phyloP scores from a whole-genome alignment of 1,140 invertebrate genomes.

The Conopomorpha cramerella region DNA sequence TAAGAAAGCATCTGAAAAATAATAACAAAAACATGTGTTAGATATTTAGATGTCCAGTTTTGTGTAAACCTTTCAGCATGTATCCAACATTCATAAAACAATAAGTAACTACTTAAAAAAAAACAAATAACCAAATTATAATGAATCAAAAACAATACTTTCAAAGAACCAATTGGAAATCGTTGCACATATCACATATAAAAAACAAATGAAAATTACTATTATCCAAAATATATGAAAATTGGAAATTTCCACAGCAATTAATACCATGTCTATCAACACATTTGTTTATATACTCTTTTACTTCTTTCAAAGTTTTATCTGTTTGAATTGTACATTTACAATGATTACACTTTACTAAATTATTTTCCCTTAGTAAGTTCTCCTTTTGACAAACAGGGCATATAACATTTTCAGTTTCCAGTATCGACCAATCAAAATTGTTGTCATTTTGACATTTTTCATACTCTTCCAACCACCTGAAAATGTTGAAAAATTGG shows the following conservation, averaged over 20 bases:
- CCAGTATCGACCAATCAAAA: constrained; percentile 27
- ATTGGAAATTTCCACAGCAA: no score
- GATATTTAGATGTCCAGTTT: no score
- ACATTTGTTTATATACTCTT: constrained; percentile 17
- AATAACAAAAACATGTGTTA: no score
- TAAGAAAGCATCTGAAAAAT: no score
- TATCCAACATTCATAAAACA: no score
- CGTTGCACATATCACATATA: not conserved
- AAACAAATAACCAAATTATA: not conserved
- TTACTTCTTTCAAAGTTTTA: constrained; percentile 19
- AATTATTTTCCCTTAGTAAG: constrained; percentile 13
- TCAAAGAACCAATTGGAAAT: no score
- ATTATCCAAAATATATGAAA: no score
- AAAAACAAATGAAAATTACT: no score
- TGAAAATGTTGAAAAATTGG: constrained; percentile 12
- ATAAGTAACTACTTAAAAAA: constrained; percentile 2
- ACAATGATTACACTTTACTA: constrained; percentile 23
- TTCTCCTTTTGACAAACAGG: constrained; percentile 38
- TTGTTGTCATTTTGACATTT: constrained; percentile 25
- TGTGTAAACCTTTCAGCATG: no score
- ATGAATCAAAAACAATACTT: not conserved
- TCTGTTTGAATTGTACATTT: constrained; percentile 18
- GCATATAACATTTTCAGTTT: constrained; percentile 39
- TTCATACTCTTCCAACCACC: constrained; percentile 42
- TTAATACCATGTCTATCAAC: constrained; percentile 32